Evolutionary conservation across 2,888 invertebrate species (phyloP).

Genomic region (Acleris cristana): DNA sequence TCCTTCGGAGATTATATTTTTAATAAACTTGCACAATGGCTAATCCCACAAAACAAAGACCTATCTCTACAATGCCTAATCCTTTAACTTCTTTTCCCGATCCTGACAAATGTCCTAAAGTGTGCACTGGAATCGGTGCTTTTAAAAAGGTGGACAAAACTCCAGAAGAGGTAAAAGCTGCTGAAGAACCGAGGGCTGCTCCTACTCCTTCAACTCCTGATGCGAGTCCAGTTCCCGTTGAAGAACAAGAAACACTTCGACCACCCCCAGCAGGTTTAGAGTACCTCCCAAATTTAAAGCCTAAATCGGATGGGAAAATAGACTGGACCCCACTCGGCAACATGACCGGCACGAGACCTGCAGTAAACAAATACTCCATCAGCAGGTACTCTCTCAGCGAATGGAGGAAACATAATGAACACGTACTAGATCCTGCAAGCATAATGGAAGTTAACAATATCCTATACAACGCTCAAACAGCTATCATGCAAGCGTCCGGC

Average conservation of each 20-base stretch:
- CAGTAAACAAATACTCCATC: slow-evolving; percentile 89
- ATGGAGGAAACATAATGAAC: slow-evolving; percentile 86
- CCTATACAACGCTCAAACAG: slow-evolving; percentile 86
- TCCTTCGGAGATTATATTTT: slow-evolving; percentile 37
- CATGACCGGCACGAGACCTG: slow-evolving; percentile 89
- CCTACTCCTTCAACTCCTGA: neutral
- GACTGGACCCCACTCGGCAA: slow-evolving; percentile 88
- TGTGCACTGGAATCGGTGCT: slow-evolving; percentile 71
- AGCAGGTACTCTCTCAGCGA: slow-evolving; percentile 89
- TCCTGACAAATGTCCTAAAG: slow-evolving; percentile 62
- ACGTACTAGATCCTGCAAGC: slow-evolving; percentile 75
- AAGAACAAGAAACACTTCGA: slow-evolving; percentile 40
- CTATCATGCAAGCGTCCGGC: slow-evolving; percentile 86
- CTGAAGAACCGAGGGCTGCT: slow-evolving; percentile 39
- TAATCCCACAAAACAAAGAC: no score
- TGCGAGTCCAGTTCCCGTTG: slow-evolving; percentile 21
- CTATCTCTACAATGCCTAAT: slow-evolving; percentile 42
- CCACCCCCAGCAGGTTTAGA: slow-evolving; percentile 50
- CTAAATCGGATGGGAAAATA: slow-evolving; percentile 89
- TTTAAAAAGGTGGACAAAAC: slow-evolving; percentile 63
- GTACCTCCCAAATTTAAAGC: slow-evolving; percentile 68
- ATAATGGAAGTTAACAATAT: slow-evolving; percentile 82
- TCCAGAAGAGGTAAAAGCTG: slow-evolving; percentile 45
- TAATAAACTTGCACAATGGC: slow-evolving; percentile 38
- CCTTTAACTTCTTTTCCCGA: slow-evolving; percentile 60